Evolutionary conservation across 1,140 invertebrate genomes (phyloP).

Genomic region (Rhagoletis pomonella): DNA sequence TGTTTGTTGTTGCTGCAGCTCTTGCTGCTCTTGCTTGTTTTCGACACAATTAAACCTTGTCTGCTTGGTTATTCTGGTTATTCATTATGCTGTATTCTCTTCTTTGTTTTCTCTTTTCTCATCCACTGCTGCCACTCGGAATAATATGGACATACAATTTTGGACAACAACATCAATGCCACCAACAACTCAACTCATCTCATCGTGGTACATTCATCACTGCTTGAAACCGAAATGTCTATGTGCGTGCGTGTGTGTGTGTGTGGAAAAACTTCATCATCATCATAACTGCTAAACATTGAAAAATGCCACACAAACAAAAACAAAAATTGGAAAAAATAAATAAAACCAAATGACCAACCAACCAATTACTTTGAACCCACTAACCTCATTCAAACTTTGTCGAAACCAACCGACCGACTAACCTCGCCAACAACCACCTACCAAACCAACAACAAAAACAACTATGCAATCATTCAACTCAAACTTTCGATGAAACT

Average conservation of each 20-base stretch:
- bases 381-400: conserved; percentile 13
- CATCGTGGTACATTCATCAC: neutral
- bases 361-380: neutral
- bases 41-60: conserved; percentile 15
- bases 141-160: neutral
- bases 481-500: neutral
- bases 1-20: too few relatives aligned
- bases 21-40: too few relatives aligned
- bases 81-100: neutral
- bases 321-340: neutral
- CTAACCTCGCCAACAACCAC: neutral
- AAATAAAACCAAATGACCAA: neutral
- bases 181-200: neutral
- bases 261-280: neutral
- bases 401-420: conserved; percentile 1
- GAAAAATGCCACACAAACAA: too few relatives aligned
- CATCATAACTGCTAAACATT: neutral
- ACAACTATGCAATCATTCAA: neutral
- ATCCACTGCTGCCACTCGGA: neutral
- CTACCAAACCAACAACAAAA: neutral
- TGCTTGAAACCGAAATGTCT: neutral
- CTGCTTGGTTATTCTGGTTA: conserved; percentile 19
- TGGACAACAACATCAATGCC: neutral
- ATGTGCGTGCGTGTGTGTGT: neutral
- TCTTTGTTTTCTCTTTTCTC: neutral